phyloP scores from a whole-genome alignment of 2,888 invertebrate genomes.

The Erynnis tages region DNA sequence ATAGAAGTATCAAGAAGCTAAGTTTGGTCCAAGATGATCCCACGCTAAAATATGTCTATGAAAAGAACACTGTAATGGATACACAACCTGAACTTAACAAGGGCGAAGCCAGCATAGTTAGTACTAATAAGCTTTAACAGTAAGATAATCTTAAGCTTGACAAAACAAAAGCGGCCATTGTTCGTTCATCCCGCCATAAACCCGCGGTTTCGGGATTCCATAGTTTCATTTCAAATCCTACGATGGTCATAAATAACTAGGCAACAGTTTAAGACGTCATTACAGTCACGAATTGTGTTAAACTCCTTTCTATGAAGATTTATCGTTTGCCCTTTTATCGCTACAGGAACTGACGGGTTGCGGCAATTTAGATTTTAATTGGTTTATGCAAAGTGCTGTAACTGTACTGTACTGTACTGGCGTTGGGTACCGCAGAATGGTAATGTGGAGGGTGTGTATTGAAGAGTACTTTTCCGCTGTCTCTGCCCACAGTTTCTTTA shows the following conservation, averaged over 20 bases:
- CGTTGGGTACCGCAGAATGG: not conserved
- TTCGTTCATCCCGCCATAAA: slow-evolving; percentile 15
- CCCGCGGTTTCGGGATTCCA: slow-evolving; percentile 18
- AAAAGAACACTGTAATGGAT: too few relatives aligned
- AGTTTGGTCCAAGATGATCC: too few relatives aligned
- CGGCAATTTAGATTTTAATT: slow-evolving; percentile 28
- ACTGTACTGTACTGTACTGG: slow-evolving; percentile 7
- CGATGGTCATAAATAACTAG: slow-evolving; percentile 54
- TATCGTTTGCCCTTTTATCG: slow-evolving; percentile 49
- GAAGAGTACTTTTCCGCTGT: too few relatives aligned
- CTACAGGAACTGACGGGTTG: slow-evolving; percentile 27
- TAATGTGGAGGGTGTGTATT: not conserved
- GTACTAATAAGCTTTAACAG: not conserved
- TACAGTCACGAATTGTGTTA: slow-evolving; percentile 69
- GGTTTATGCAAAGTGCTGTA: slow-evolving; percentile 26
- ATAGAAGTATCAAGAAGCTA: too few relatives aligned
- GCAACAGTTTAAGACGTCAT: slow-evolving; percentile 45
- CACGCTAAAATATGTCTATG: too few relatives aligned
- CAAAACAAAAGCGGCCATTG: slow-evolving; percentile 3
- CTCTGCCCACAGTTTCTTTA: too few relatives aligned
- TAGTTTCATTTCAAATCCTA: slow-evolving; percentile 20
- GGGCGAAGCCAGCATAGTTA: not conserved
- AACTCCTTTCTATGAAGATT: slow-evolving; percentile 57
- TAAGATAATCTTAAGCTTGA: not conserved
- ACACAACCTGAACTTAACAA: too few relatives aligned